Evolutionary conservation across 2,888 invertebrate species (phyloP).

Genomic region (Desoria tigrina): DNA sequence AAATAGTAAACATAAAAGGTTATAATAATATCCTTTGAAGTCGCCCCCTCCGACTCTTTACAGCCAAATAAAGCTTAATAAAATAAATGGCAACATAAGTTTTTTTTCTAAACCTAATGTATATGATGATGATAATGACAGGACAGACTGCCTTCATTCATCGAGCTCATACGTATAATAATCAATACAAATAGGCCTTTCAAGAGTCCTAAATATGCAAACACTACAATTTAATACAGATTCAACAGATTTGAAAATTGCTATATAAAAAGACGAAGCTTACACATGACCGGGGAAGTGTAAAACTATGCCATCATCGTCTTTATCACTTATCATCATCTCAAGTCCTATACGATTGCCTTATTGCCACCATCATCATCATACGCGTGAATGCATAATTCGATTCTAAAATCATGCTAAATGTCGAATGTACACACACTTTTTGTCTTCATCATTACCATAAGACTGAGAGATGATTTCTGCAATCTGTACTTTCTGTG

Average conservation of each 20-base stretch:
- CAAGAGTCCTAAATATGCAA: not conserved
- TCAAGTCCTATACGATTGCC: no score
- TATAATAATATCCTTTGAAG: not conserved
- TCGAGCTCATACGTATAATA: not conserved
- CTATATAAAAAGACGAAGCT: no score
- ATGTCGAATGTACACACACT: not conserved
- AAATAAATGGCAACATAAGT: conserved; percentile 6
- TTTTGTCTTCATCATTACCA: not conserved
- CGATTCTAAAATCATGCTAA: not conserved
- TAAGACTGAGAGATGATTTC: no score
- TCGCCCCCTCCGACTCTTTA: not conserved
- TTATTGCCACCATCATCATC: no score
- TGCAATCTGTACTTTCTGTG: not conserved
- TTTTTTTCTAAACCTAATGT: not conserved
- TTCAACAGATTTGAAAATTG: no score
- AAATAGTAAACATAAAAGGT: not conserved
- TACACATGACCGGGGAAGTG: not conserved
- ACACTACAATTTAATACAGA: not conserved
- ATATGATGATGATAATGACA: not conserved
- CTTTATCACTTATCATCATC: not conserved
- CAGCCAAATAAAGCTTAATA: not conserved
- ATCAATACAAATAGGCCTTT: conserved; percentile 8
- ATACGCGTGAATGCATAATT: conserved; percentile 6
- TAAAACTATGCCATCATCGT: not conserved
- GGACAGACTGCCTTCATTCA: not conserved